Evolutionary conservation across 2,888 invertebrate species (phyloP), one percentile per base, ranked within the genome.

Genomic region (Cataglyphis albicans): DNA sequence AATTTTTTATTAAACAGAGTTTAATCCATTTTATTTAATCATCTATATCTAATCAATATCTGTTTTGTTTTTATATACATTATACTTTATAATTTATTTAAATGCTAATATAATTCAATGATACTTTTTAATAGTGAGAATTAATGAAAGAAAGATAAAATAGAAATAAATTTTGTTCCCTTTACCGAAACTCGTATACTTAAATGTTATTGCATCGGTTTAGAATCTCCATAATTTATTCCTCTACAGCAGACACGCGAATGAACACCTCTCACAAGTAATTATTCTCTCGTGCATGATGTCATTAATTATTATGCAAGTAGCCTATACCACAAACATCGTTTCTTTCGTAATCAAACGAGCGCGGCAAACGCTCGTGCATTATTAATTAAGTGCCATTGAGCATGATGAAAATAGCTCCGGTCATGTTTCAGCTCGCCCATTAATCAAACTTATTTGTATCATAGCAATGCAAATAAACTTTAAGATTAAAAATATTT

Each of bases 211-310:
- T 48, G 21, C 29, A 18, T 48, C 44, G 25, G 5, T 55, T 29
- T 12, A 59, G 38, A 76, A 68, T 81, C 61, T 86, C 59, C 61
- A 78, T 83, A 81, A 86, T 81, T 83, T 83, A 86, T 81, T 75
- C 25, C 21, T 15, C 55, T 15, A 65, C 48, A 29, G 29, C n/a
- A 68, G 18, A 65, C 32, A 57, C 38, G 75, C 63, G 52, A 76
- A 75, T 76, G 82, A 52, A 57, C 35, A 38, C 21, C 48, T 81
- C 75, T 70, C 76, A 68, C 80, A 70, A 75, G 6, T 52, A 25
- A 67, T 76, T 68, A 59, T 32, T 21, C 7, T 21, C 10, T 72
- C 21, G n/a, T 41, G n/a, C n/a, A 52, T 52, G n/a, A 48, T 74
- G 61, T 35, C 15, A 74, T 4, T 48, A 48, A 63, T 74, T 74